Percentiles rank a stretch among this genome's conserved stretches.
phyloP scores from a whole-genome alignment of 2,888 invertebrate genomes.

The Abrostola triplasia region DNA sequence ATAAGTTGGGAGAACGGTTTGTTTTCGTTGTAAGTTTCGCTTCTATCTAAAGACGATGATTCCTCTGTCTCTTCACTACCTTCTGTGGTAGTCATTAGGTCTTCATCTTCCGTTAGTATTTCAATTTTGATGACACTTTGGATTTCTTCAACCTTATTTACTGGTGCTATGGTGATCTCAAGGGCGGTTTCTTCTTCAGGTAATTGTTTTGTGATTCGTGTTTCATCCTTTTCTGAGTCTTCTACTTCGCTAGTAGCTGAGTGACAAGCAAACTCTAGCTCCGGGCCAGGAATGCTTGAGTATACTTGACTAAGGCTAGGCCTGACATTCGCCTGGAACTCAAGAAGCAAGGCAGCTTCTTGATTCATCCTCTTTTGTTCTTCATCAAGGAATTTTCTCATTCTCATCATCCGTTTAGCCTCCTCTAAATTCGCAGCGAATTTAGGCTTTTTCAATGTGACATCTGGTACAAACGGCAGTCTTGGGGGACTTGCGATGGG shows the following conservation, averaged over 20 bases:
- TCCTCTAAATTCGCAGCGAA: constrained; percentile 91
- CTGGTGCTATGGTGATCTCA: constrained; percentile 14
- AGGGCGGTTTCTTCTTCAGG: not conserved
- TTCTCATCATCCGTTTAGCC: constrained; percentile 90
- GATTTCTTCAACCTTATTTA: constrained; percentile 15
- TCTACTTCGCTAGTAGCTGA: constrained; percentile 61
- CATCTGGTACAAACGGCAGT: constrained; percentile 81
- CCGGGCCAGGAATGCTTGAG: constrained; percentile 84
- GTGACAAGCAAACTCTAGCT: constrained; percentile 82
- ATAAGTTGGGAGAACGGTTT: constrained; percentile 62
- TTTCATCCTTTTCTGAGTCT: constrained; percentile 35
- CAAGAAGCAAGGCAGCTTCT: constrained; percentile 82
- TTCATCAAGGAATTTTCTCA: constrained; percentile 90
- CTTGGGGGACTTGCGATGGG: constrained; percentile 77
- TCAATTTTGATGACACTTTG: constrained; percentile 19
- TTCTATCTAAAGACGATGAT: constrained; percentile 30
- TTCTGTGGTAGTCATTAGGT: constrained; percentile 32
- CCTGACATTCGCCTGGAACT: constrained; percentile 85
- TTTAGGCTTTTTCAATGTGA: constrained; percentile 90
- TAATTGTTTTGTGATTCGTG: not conserved
- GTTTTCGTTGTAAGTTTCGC: constrained; percentile 57
- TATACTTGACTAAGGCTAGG: constrained; percentile 84
- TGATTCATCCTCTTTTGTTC: constrained; percentile 88
- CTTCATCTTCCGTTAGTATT: constrained; percentile 37
- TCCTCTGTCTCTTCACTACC: constrained; percentile 35